Evolutionary conservation across 2,113 vertebrate genomes (phyloP).

Genomic region (Cheilinus undulatus): DNA sequence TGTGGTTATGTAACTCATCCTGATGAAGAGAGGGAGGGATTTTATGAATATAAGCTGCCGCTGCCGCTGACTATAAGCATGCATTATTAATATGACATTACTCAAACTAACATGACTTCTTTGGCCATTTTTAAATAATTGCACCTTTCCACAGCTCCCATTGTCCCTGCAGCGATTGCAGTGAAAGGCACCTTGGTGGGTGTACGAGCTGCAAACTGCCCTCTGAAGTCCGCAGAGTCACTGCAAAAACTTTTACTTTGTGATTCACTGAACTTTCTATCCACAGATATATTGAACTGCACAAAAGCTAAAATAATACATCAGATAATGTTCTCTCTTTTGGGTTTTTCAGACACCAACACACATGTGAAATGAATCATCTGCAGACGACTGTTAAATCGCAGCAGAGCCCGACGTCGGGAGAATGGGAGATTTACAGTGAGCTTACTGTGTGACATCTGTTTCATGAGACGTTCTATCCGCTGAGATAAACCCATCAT

Average conservation of each 20-base stretch:
- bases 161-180: background rate
- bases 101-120: constrained; percentile 18
- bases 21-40: constrained; percentile 16
- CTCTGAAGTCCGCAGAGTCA: background rate
- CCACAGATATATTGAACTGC: background rate
- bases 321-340: background rate
- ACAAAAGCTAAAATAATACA: background rate
- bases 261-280: constrained; percentile 1
- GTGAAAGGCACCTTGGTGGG: constrained; percentile 22
- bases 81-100: constrained; percentile 40
- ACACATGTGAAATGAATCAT: constrained; percentile 39
- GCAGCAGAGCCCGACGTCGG: constrained; percentile 12
- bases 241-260: background rate
- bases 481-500: constrained; percentile 21
- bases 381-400: background rate
- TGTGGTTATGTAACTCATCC: constrained; percentile 31
- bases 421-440: constrained; percentile 42
- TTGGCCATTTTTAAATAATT: background rate
- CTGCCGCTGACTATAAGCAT: background rate
- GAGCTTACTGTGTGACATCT: constrained; percentile 34
- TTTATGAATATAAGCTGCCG: constrained; percentile 28
- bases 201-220: background rate
- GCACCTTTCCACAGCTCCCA: background rate
- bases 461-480: constrained; percentile 36
- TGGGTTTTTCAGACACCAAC: background rate